Percentiles rank a stretch among this genome's conserved stretches.
These are phyloP conservation scores for Hyposoter dolosus DNA, from an alignment of 2,888 invertebrate species.

Conservation along the genomic window DNA sequence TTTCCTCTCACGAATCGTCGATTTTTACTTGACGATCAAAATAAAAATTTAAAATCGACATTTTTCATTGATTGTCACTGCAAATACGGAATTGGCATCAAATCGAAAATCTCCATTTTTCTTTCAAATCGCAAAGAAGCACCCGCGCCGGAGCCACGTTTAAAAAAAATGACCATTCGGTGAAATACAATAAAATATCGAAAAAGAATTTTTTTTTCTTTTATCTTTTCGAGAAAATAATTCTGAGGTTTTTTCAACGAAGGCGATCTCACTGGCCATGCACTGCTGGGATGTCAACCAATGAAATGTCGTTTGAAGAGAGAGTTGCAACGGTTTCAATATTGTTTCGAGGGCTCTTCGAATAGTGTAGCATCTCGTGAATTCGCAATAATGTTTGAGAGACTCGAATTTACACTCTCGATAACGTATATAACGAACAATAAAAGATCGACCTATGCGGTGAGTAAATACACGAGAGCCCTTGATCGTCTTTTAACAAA, in stretches of 20 bases:
- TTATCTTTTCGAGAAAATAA: background rate
- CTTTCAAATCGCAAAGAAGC: too few species aligned
- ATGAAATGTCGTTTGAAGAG: background rate
- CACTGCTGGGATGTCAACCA: conserved; percentile 28
- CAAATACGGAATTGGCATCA: too few species aligned
- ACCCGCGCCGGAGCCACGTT: too few species aligned
- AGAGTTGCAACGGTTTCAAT: conserved; percentile 15
- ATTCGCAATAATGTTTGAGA: conserved; percentile 50
- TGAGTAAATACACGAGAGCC: conserved; percentile 50
- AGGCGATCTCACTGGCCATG: conserved; percentile 32
- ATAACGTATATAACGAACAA: conserved; percentile 45
- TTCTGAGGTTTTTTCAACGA: conserved; percentile 10
- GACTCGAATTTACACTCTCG: conserved; percentile 7
- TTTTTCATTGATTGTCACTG: background rate
- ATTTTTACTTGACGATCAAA: background rate
- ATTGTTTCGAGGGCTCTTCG: conserved; percentile 24
- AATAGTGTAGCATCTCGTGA: conserved; percentile 3
- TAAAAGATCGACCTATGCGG: conserved; percentile 32
- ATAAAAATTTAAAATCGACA: background rate
- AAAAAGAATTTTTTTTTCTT: background rate
- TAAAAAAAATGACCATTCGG: too few species aligned
- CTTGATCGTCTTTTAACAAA: conserved; percentile 32
- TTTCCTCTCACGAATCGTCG: background rate
- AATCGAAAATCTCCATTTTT: too few species aligned
- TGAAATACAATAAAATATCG: background rate